Evolutionary conservation across 2,888 invertebrate species (phyloP).

Genomic region (Vandiemenella viatica): DNA sequence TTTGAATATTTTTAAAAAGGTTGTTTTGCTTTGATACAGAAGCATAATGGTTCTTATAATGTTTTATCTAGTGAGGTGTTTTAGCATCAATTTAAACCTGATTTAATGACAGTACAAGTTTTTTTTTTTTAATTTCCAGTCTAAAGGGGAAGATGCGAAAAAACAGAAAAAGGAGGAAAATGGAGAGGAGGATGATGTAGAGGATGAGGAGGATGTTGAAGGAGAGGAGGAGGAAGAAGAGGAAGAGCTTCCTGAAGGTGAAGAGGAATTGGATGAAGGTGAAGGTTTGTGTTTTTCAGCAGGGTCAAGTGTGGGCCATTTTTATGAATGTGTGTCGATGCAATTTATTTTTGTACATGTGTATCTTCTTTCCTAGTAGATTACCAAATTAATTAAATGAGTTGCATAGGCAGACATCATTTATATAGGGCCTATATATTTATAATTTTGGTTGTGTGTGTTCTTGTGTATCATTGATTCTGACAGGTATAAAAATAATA

Average conservation of each 20-base stretch:
- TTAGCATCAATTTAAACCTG: neutral
- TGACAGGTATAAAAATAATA: too few species aligned
- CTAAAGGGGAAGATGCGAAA: conserved; percentile 46
- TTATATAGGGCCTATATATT: too few species aligned
- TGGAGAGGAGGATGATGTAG: conserved; percentile 53
- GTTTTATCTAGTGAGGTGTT: too few species aligned
- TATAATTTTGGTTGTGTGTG: too few species aligned
- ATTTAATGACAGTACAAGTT: neutral
- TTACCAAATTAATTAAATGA: too few species aligned
- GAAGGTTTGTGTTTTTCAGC: conserved; percentile 26
- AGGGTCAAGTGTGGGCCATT: neutral
- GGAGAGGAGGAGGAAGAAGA: conserved; percentile 47
- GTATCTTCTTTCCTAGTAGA: neutral
- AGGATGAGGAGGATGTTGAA: conserved; percentile 43
- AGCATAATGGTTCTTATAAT: neutral
- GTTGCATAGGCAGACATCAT: too few species aligned
- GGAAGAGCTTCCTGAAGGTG: conserved; percentile 42
- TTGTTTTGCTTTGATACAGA: neutral
- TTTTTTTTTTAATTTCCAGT: conserved; percentile 19
- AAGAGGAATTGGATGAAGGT: conserved; percentile 46
- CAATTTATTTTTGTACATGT: too few species aligned
- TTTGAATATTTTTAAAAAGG: neutral
- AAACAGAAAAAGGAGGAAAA: conserved; percentile 69
- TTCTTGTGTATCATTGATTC: too few species aligned
- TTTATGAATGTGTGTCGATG: too few species aligned